Percentiles rank a stretch among this genome's conserved stretches.
These are phyloP conservation scores for Yponomeuta plumbellus DNA, from an alignment of 2,888 invertebrate species.

Conservation along the genomic window DNA sequence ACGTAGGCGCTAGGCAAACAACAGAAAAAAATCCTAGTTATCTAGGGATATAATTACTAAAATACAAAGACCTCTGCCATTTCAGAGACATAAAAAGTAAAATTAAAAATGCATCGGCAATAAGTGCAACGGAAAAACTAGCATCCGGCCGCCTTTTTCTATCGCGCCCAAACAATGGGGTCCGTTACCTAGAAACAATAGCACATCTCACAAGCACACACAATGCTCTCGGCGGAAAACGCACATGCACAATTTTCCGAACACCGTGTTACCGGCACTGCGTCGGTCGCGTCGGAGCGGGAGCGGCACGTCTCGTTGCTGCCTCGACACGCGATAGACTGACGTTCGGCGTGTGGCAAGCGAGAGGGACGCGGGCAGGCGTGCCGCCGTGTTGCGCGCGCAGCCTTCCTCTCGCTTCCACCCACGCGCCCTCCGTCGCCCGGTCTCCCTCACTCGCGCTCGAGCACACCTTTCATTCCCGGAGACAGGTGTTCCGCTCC, in stretches of 20 bases:
- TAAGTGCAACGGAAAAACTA: slow-evolving; percentile 46
- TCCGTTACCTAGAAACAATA: slow-evolving; percentile 74
- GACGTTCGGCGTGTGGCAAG: slow-evolving; percentile 53
- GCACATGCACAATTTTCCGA: slow-evolving; percentile 77
- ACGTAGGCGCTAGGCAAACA: slow-evolving; percentile 12
- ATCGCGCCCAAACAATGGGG: slow-evolving; percentile 39
- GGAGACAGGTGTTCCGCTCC: slow-evolving; percentile 70
- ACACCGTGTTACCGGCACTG: slow-evolving; percentile 72
- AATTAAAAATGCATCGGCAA: slow-evolving; percentile 51
- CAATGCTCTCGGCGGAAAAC: slow-evolving; percentile 73
- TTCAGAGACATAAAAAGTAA: slow-evolving; percentile 52
- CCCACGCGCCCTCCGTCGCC: slow-evolving; percentile 40
- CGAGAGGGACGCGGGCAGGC: slow-evolving; percentile 69
- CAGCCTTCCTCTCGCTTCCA: slow-evolving; percentile 53
- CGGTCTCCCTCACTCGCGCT: slow-evolving; percentile 52
- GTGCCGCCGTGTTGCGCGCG: slow-evolving; percentile 68
- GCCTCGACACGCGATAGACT: slow-evolving; percentile 73
- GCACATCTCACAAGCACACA: slow-evolving; percentile 75
- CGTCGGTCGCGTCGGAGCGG: slow-evolving; percentile 69
- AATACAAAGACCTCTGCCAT: slow-evolving; percentile 18
- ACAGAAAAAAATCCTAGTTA: no score
- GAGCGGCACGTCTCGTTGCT: slow-evolving; percentile 63
- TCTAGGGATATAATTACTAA: no score
- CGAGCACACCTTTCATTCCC: slow-evolving; percentile 73
- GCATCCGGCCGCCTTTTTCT: slow-evolving; percentile 59